These are phyloP conservation scores for Hoplodrina blanda DNA, from an alignment of 2,888 invertebrate genomes.

Conservation along the genomic window DNA sequence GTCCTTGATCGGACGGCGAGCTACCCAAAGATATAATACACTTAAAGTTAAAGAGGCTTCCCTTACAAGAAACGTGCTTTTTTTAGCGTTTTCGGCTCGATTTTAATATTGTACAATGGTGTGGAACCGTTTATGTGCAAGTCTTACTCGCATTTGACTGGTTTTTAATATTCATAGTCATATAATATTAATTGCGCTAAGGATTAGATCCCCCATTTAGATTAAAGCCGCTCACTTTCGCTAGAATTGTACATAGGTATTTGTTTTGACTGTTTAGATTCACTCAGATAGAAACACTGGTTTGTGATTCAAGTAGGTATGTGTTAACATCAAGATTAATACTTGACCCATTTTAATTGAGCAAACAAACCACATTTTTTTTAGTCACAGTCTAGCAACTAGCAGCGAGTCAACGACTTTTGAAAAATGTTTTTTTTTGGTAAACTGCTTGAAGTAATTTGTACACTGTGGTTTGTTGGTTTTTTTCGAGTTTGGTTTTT, in stretches of 20 bases:
- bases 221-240: slow-evolving; percentile 21
- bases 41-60: no score
- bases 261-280: background rate
- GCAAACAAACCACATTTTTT: no score
- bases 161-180: no score
- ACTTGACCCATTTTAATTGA: background rate
- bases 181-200: background rate
- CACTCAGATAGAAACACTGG: background rate
- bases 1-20: no score
- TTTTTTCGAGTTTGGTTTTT: background rate
- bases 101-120: no score
- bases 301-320: background rate
- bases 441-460: background rate
- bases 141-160: no score
- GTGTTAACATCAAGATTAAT: background rate
- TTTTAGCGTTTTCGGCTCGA: no score
- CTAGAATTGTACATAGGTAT: background rate
- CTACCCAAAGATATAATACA: no score
- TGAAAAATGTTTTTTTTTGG: background rate
- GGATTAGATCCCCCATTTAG: background rate
- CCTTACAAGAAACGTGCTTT: no score
- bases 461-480: background rate
- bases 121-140: no score
- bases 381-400: background rate
- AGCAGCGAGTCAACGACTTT: background rate